Evolutionary conservation across 2,113 vertebrate genomes (phyloP).

Genomic region (Trichechus manatus): DNA sequence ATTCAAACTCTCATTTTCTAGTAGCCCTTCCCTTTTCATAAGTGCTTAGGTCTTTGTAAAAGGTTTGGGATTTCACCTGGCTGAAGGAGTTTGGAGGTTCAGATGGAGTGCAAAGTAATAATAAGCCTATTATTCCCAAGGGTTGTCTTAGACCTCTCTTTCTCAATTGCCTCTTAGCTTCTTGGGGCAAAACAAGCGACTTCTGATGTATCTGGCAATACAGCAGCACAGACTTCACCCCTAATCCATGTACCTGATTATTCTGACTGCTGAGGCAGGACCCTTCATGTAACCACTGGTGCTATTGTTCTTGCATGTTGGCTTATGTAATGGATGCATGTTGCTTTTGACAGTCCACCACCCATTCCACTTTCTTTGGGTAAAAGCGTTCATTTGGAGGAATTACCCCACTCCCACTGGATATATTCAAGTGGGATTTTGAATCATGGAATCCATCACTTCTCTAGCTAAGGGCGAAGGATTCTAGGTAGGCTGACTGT

Average conservation of each 20-base stretch:
- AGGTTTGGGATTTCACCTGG: not conserved
- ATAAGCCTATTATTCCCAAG: not conserved
- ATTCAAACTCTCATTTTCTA: constrained; percentile 2
- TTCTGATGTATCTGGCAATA: not conserved
- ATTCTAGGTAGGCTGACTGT: not conserved
- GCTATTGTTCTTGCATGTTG: not conserved
- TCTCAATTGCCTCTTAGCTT: not conserved
- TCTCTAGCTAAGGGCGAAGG: not conserved
- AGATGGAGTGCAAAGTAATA: not conserved
- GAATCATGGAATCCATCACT: not conserved
- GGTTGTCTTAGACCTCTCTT: not conserved
- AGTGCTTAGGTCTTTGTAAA: not conserved
- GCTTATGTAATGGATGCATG: not conserved
- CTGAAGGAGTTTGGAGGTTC: not conserved
- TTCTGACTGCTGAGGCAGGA: not conserved
- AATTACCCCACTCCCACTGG: not conserved
- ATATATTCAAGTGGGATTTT: not conserved
- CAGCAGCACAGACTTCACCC: too few relatives aligned
- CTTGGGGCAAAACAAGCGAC: not conserved
- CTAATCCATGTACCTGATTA: not conserved
- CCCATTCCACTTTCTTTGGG: not conserved
- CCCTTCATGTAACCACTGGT: not conserved
- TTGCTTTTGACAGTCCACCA: not conserved
- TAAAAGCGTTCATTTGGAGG: not conserved
- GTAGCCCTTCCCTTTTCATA: not conserved